A percentile compares a stretch with the other conserved stretches of the same genome.
Evolutionary conservation across 2,888 invertebrate species (phyloP).

Genomic region (Ceramica pisi): DNA sequence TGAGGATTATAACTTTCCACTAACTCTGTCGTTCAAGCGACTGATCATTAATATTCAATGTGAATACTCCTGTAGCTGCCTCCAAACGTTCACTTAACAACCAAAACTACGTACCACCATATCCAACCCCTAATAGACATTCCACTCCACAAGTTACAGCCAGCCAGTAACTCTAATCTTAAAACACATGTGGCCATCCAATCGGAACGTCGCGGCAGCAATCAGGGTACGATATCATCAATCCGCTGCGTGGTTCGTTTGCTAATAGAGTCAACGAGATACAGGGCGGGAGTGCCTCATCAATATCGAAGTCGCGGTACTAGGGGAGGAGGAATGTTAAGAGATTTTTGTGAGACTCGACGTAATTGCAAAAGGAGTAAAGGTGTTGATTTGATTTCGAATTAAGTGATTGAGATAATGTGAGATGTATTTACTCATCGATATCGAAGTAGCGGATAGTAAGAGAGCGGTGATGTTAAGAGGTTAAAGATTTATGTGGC

Average conservation of each 20-base stretch:
- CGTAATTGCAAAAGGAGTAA: slow-evolving; percentile 26
- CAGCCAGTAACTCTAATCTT: slow-evolving; percentile 54
- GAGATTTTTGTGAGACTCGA: slow-evolving; percentile 38
- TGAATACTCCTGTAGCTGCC: not conserved
- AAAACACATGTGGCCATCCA: slow-evolving; percentile 65
- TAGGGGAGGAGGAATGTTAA: slow-evolving; percentile 12
- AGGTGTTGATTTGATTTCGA: slow-evolving; percentile 15
- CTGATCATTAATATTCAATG: slow-evolving; percentile 20
- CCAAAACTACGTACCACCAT: slow-evolving; percentile 6
- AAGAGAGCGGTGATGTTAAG: slow-evolving; percentile 3
- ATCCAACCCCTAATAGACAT: slow-evolving; percentile 5
- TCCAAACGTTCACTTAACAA: slow-evolving; percentile 2
- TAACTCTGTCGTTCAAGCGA: not conserved
- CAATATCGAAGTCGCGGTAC: slow-evolving; percentile 54
- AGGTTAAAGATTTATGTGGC: slow-evolving; percentile 45
- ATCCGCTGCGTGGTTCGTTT: slow-evolving; percentile 71
- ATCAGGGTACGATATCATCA: slow-evolving; percentile 68
- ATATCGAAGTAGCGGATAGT: slow-evolving; percentile 48
- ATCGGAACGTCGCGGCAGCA: slow-evolving; percentile 62
- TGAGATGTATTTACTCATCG: slow-evolving; percentile 41
- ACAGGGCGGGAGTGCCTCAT: slow-evolving; percentile 59
- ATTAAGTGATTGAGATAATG: not conserved
- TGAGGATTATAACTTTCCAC: not conserved
- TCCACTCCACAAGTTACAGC: slow-evolving; percentile 16
- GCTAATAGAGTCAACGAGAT: slow-evolving; percentile 70